A percentile compares a stretch with the other conserved stretches of the same genome.
Conservation (phyloP, 2,888 invertebrate species). For the Hedya salicella region DNA sequence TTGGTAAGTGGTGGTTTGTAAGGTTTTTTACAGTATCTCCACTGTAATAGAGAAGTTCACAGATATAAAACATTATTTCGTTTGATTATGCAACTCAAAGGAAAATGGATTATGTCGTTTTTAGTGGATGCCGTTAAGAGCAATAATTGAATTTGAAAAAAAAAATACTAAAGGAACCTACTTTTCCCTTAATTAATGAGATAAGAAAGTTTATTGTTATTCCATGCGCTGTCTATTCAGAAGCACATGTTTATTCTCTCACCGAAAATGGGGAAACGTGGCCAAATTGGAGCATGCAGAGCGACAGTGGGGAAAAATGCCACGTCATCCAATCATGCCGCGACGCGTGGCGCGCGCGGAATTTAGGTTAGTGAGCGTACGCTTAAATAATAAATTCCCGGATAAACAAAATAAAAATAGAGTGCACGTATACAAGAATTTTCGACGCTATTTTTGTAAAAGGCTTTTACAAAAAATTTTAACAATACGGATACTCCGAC, state of each 20-base stretch:
- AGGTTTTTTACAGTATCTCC: too few relatives aligned
- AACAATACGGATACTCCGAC: neutral
- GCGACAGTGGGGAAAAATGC: conserved; percentile 43
- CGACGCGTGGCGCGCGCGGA: conserved; percentile 41
- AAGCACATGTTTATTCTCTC: conserved; percentile 25
- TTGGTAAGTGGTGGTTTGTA: too few relatives aligned
- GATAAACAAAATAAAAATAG: conserved; percentile 19
- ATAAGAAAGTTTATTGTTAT: conserved; percentile 6
- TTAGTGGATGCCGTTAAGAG: too few relatives aligned
- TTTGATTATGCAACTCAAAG: too few relatives aligned
- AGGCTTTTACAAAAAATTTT: neutral
- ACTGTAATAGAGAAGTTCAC: too few relatives aligned
- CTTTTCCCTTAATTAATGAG: conserved; percentile 10
- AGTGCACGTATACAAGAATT: neutral
- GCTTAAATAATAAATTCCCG: conserved; percentile 41
- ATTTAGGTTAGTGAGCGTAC: conserved; percentile 37
- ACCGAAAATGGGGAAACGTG: conserved; percentile 31
- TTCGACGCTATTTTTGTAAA: neutral
- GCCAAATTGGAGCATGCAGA: conserved; percentile 35
- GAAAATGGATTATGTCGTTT: too few relatives aligned
- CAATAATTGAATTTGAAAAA: too few relatives aligned
- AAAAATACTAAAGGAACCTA: conserved; percentile 2
- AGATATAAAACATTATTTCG: too few relatives aligned
- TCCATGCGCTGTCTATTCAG: conserved; percentile 16
- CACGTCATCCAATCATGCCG: conserved; percentile 46